Evolutionary conservation across 2,113 vertebrate genomes (phyloP), one percentile per base, ranked within the genome.

Genomic region (Barnardius zonarius): DNA sequence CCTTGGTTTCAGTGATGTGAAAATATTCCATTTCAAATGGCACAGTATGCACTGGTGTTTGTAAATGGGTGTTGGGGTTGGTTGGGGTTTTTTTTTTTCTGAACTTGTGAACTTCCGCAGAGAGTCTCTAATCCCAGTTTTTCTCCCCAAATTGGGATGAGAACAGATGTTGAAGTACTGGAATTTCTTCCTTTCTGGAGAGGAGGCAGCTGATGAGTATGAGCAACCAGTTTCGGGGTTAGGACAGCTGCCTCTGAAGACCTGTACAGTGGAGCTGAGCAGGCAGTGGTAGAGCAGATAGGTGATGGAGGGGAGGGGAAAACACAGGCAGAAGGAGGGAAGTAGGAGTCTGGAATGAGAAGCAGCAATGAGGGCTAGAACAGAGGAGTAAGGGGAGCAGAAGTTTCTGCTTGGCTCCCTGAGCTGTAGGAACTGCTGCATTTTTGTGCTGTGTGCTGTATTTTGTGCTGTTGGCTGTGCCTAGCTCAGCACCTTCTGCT

Each of bases 1-100:
- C 70, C 35, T 76, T 75, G 59, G 93, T 97, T 96, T 97, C 92
- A 79, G 96, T 86, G 75, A 93, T 76, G 92, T 87, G 52, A 92
- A 94, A 89, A 93, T 89, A 92, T 54, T 95, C 93, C 75, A 43
- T 86, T 94, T 93, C 86, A 93, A 88, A 64, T 92, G 73, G 94
- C 77, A 94, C 52, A 73, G 37, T 84, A 78, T 43, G 46, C 35
- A 81, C 64, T 72, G 62, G 8, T 83, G 63, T 83, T 90, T 46
- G 51, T 31, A 62, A 86, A 72, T n/a, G 16, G 11, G 13, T 35
- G 13, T 39, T 87, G 81, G 17, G 13, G 46, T 85, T 76, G 70
- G 15, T 49, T 37, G 54, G 48, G 18, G 18, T 20, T 27, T 51
- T 3, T 33, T 3, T 33, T 19, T 75, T 62, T 74, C 81, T 84